phyloP scores from a whole-genome alignment of 1,140 invertebrate genomes.

The Hermetia illucens region DNA sequence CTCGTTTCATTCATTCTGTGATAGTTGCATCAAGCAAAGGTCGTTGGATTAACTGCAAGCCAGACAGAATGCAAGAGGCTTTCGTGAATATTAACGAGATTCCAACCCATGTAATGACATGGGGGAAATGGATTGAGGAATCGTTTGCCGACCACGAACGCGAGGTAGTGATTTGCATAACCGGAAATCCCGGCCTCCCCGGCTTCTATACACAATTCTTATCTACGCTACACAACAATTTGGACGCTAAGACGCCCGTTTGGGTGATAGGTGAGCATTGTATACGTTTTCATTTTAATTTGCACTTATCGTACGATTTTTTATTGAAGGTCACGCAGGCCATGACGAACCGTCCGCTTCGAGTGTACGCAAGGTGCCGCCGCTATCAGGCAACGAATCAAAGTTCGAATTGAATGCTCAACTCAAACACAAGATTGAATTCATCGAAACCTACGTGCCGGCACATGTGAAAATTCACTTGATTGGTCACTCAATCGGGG shows the following conservation, averaged over 20 bases:
- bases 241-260: conserved; percentile 43
- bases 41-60: no score
- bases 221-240: conserved; percentile 38
- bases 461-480: conserved; percentile 49
- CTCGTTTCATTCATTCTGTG: no score
- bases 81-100: conserved; percentile 44
- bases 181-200: conserved; percentile 56
- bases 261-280: conserved; percentile 39
- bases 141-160: conserved; percentile 33
- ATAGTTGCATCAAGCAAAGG: no score
- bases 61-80: conserved; percentile 33
- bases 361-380: conserved; percentile 28
- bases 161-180: conserved; percentile 40
- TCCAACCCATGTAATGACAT: conserved; percentile 49
- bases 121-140: conserved; percentile 52
- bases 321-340: conserved; percentile 55
- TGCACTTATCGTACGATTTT: no score
- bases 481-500: conserved; percentile 74
- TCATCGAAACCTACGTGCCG: conserved; percentile 58
- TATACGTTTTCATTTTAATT: background rate
- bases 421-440: conserved; percentile 63
- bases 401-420: conserved; percentile 58
- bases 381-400: conserved; percentile 34
- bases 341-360: conserved; percentile 42
- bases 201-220: conserved; percentile 61